phyloP scores from a whole-genome alignment of 2,113 vertebrate species.

The Larimichthys crocea region DNA sequence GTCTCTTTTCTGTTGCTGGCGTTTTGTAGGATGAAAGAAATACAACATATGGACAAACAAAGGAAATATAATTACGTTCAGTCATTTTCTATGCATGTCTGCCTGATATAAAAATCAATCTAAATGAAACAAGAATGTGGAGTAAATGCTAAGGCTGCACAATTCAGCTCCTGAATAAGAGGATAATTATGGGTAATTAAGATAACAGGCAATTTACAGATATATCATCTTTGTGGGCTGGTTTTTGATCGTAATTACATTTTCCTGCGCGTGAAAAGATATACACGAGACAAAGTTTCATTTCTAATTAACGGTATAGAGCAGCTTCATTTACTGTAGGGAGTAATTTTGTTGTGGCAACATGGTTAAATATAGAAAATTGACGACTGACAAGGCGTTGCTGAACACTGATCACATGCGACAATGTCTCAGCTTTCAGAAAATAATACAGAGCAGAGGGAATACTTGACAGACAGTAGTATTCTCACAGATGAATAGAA shows the following conservation, averaged over 20 bases:
- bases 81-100: not conserved
- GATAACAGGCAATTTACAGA: not conserved
- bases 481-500: too few relatives aligned
- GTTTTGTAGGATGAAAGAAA: not conserved
- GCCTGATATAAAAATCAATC: not conserved
- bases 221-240: not conserved
- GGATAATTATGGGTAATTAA: slow-evolving; percentile 38
- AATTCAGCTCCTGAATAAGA: not conserved
- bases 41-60: not conserved
- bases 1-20: not conserved
- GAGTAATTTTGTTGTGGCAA: not conserved
- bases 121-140: not conserved
- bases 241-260: slow-evolving; percentile 13
- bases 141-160: slow-evolving; percentile 8
- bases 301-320: not conserved
- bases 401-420: not conserved
- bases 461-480: not conserved
- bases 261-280: not conserved
- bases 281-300: not conserved
- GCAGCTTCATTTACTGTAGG: not conserved
- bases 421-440: not conserved
- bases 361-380: not conserved
- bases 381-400: not conserved
- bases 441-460: not conserved
- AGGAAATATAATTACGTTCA: not conserved